phyloP scores from a whole-genome alignment of 1,140 invertebrate genomes.

The Hirudo medicinalis region DNA sequence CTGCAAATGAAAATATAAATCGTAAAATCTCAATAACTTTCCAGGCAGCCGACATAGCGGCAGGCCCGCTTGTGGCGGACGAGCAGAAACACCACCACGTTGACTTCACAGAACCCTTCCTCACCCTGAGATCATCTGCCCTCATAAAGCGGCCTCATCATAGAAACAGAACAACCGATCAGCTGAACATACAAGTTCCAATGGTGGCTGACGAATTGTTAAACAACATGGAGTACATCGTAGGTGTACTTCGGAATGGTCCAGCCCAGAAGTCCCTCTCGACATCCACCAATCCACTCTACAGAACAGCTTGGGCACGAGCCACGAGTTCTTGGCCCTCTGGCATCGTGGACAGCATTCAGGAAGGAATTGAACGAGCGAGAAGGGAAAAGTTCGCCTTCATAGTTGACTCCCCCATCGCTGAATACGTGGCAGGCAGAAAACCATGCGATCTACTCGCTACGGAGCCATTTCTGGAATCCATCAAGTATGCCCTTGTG shows the following conservation, averaged over 20 bases:
- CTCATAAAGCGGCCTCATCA: background rate
- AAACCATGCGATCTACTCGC: constrained; percentile 27
- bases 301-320: constrained; percentile 12
- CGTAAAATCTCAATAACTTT: background rate
- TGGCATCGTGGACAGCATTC: constrained; percentile 17
- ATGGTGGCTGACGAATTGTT: constrained; percentile 15
- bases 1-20: background rate
- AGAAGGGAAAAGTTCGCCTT: constrained; percentile 24
- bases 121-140: constrained; percentile 21
- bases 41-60: constrained; percentile 21
- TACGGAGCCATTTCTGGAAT: constrained; percentile 19
- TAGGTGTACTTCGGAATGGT: constrained; percentile 13
- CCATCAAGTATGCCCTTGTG: constrained; percentile 19
- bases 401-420: constrained; percentile 24
- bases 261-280: constrained; percentile 15
- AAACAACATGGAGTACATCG: background rate
- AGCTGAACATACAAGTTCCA: background rate
- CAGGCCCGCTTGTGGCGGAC: constrained; percentile 16
- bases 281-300: constrained; percentile 13
- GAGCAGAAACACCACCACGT: constrained; percentile 5
- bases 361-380: constrained; percentile 25
- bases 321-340: constrained; percentile 21
- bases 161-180: background rate
- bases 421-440: constrained; percentile 24
- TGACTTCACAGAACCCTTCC: constrained; percentile 22